A percentile compares a stretch with the other conserved stretches of the same genome.
Evolutionary conservation across 2,797 vertebrate species (phyloP).

Genomic region (Sebastes taczanowskii): DNA sequence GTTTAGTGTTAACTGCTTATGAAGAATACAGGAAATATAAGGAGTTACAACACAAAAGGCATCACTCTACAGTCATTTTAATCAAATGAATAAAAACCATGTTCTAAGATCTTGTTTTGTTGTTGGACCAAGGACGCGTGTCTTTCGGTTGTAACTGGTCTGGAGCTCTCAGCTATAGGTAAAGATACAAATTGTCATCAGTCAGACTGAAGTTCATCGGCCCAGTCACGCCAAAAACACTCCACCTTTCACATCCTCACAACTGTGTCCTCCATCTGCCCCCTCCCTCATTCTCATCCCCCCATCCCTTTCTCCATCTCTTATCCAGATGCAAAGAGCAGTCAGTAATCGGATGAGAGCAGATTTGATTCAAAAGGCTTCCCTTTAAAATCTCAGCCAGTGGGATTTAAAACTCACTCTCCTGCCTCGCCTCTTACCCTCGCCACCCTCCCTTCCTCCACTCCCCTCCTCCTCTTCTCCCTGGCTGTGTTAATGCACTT

Average conservation of each 20-base stretch:
- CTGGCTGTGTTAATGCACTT: slow-evolving; percentile 70
- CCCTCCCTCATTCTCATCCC: slow-evolving; percentile 64
- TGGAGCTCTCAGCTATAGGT: not conserved
- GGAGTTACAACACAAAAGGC: not conserved
- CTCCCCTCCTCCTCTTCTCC: slow-evolving; percentile 26
- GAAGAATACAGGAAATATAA: not conserved
- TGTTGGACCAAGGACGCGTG: not conserved
- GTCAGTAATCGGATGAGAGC: slow-evolving; percentile 88
- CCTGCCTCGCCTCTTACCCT: slow-evolving; percentile 58
- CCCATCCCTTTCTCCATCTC: slow-evolving; percentile 78
- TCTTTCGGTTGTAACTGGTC: not conserved
- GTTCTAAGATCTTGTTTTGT: not conserved
- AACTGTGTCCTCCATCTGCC: slow-evolving; percentile 43
- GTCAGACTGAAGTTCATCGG: slow-evolving; percentile 15
- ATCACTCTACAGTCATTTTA: not conserved
- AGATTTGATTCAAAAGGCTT: slow-evolving; percentile 86
- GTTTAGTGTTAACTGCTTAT: not conserved
- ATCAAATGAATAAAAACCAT: not conserved
- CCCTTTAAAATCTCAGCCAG: slow-evolving; percentile 84
- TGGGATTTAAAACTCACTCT: slow-evolving; percentile 85
- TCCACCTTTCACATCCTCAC: slow-evolving; percentile 18
- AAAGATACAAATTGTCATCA: not conserved
- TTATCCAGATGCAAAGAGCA: slow-evolving; percentile 86
- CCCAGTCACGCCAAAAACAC: not conserved
- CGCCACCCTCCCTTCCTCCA: not conserved